These are phyloP conservation scores for Drosophila teissieri DNA, from an alignment of 1,140 invertebrate genomes.

Conservation along the genomic window DNA sequence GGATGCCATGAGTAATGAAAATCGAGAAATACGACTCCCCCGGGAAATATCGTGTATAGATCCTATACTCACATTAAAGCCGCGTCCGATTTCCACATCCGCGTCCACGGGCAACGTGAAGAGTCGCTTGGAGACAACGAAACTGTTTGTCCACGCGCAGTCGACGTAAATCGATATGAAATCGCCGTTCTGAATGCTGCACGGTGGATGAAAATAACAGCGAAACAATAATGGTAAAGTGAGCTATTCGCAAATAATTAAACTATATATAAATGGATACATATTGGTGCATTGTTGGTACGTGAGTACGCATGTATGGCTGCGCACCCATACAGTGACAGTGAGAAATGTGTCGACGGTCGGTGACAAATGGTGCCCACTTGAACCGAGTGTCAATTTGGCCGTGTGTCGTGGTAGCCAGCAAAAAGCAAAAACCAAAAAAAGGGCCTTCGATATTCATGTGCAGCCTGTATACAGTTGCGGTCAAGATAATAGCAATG, in stretches of 20 bases:
- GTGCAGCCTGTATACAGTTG: conserved; percentile 4
- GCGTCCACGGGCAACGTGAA: conserved; percentile 78
- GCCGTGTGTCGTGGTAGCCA: conserved; percentile 54
- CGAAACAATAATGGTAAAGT: conserved; percentile 49
- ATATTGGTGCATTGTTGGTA: conserved; percentile 14
- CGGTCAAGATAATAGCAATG: not conserved
- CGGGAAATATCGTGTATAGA: conserved; percentile 12
- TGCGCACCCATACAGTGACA: conserved; percentile 37
- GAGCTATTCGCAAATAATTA: conserved; percentile 70
- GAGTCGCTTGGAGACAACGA: conserved; percentile 81
- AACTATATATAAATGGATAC: conserved; percentile 55
- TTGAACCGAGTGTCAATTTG: conserved; percentile 79
- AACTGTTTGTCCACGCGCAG: conserved; percentile 83
- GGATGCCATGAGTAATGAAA: not conserved
- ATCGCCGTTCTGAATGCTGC: conserved; percentile 84
- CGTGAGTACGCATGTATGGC: not conserved
- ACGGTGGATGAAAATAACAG: conserved; percentile 27
- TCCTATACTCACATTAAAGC: conserved; percentile 81
- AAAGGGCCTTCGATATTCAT: conserved; percentile 51
- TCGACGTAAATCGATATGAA: conserved; percentile 84
- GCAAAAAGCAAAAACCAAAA: conserved; percentile 27
- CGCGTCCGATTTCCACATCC: conserved; percentile 84
- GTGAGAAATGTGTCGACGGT: conserved; percentile 64
- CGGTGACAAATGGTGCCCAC: conserved; percentile 76
- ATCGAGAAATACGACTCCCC: not conserved